phyloP scores from a whole-genome alignment of 37 sponge, comb jelly and placozoan genomes.

The Diacarnus erythraeanus region DNA sequence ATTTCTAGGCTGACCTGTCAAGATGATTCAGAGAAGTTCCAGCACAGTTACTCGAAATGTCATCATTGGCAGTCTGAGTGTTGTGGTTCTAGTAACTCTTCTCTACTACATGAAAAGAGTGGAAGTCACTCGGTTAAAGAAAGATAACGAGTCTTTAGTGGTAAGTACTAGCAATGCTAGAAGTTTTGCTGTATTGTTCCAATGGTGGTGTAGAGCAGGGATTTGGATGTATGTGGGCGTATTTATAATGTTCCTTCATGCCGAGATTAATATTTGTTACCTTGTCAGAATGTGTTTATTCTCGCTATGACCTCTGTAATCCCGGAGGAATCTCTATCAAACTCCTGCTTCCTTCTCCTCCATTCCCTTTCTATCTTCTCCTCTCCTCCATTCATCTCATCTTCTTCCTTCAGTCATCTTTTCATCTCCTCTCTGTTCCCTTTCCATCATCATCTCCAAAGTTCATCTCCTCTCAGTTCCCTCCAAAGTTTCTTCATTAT shows the following conservation, averaged over 20 bases:
- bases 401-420: neutral
- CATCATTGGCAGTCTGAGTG: neutral
- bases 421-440: conserved; percentile 3
- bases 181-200: too few relatives aligned
- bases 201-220: too few relatives aligned
- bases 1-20: too few relatives aligned
- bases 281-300: too few relatives aligned
- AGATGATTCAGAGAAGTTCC: conserved; percentile 10
- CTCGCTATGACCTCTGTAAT: too few relatives aligned
- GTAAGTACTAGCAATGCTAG: too few relatives aligned
- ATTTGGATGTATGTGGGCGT: too few relatives aligned
- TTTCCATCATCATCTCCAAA: neutral
- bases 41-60: neutral
- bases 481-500: neutral
- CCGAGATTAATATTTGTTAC: too few relatives aligned
- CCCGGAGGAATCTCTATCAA: neutral
- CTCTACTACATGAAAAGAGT: conserved; percentile 51
- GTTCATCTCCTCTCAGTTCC: neutral
- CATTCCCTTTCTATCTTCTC: neutral
- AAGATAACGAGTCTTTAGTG: neutral
- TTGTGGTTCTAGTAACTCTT: conserved; percentile 7
- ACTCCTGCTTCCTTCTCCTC: conserved; percentile 10
- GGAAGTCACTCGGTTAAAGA: conserved; percentile 3
- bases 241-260: too few relatives aligned
- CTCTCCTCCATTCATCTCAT: neutral